Base-by-base conservation (phyloP, 2,113 vertebrate species). In the Marcusenius ussheri region DNA sequence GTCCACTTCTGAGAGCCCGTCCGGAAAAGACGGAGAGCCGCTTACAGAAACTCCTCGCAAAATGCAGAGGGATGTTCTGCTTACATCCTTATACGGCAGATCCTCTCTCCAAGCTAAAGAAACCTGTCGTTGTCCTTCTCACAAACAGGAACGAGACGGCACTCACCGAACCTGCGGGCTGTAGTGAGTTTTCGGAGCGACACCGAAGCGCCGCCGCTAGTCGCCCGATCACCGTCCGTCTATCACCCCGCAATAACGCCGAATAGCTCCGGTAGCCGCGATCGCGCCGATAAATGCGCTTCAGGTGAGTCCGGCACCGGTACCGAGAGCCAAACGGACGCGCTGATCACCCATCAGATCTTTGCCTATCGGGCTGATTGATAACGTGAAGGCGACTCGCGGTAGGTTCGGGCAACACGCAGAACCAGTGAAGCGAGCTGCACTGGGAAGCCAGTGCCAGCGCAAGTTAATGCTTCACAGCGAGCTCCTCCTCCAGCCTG, bases 271-370 rank as follows among this genome's bases (percentile, higher is more conserved):
- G 70, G 4, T 17, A 77, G 35, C 74, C 74, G 17, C 35, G 74
- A 80, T 80, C 35, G 74, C 45, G 8, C 7, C 8, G 46, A 19
- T 42, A 47, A 11, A 85, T 3, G 42, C 45, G 10, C 62, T 46
- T 46, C 46, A 46, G 46, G 45, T 70, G n/a, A 27, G 27, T 17
- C 58, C 66, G 56, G 42, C 46, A 62, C 15, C 45, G 47, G 27
- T 74, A 31, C 13, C 62, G n/a, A 7, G 8, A 66, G 46, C 17
- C 35, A 49, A 46, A 39, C 0, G 0, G 3, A 56, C 11, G 31
- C 17, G 46, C 1, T 4, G 87, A 5, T 11, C 89, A 85, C 92
- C 94, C 95, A 95, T 94, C 24, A 27, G 88, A 93, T 91, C 11
- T 4, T 19, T 42, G 39, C 49, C 2, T 62, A 11, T 7, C n/a